Evolutionary conservation across 2,888 invertebrate genomes (phyloP), one percentile per base, ranked within the genome.

Genomic region (Dorcus hopei): DNA sequence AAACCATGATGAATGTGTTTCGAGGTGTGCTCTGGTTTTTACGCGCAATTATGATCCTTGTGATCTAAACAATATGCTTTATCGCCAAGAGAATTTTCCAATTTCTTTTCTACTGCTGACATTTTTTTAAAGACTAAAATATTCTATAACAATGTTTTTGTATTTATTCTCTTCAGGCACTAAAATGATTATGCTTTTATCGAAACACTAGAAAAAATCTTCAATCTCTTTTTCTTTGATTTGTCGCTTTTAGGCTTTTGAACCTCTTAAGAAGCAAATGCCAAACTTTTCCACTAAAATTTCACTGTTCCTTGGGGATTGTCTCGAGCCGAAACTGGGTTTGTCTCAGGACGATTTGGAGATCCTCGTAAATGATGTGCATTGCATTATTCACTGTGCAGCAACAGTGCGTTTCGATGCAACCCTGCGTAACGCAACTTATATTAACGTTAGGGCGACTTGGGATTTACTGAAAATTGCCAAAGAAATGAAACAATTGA

Each of bases 321-420:
- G 81, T 59, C 74, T 76, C 38, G 65, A 74, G 54, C 77, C 78
- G 41, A 78, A 77, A 47, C 71, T 84, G 41, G 83, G 82, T 48
- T 71, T 83, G 57, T 77, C 77, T 58, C 65, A 73, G 2, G 71
- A 79, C 38, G 81, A 83, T 65, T 82, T 82, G 62, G 71, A 75
- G 53, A 71, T 72, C 39, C 66, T 82, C 39, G 69, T 73, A 41
- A 76, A 81, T 14, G 81, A 87, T 64, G 85, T 89, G 38, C 78
- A 81, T 49, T 79, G 88, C 49, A 85, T 91, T 9, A 85, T 91
- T 74, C 90, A 91, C 73, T 85, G 86, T 47, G 91, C 90, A 2
- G 91, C 90, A 1, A 90, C 89, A 0, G 87, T 91, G 11, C 81
- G 85, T 62, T 91, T 92, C 72, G 87, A 90, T 71, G 90, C 90